Evolutionary conservation across 1,140 invertebrate genomes (phyloP).

Genomic region (Tigriopus japonicus): DNA sequence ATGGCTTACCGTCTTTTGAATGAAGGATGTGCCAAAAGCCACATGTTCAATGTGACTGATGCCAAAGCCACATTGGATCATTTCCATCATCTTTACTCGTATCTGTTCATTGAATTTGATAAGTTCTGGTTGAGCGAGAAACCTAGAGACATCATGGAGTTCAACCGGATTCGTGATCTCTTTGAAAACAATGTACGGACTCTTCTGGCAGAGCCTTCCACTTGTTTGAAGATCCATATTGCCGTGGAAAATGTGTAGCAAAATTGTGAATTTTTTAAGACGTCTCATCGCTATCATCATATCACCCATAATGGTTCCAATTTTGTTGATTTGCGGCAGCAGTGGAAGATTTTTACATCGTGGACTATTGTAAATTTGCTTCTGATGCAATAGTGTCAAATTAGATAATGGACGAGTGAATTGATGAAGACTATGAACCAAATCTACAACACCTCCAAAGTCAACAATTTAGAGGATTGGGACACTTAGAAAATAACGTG

Average conservation of each 20-base stretch:
- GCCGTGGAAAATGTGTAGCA: slow-evolving; percentile 33
- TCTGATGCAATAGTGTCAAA: too few species aligned
- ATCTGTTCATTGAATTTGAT: slow-evolving; percentile 82
- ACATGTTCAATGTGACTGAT: slow-evolving; percentile 60
- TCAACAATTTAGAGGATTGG: too few species aligned
- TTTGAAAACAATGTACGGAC: slow-evolving; percentile 53
- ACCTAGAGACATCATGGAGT: slow-evolving; percentile 85
- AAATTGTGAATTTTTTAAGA: neutral
- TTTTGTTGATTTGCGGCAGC: too few species aligned
- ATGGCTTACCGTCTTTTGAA: slow-evolving; percentile 63
- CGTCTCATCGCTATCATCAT: too few species aligned
- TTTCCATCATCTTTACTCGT: slow-evolving; percentile 87
- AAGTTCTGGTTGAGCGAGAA: slow-evolving; percentile 77
- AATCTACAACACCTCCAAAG: too few species aligned
- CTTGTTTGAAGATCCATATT: slow-evolving; percentile 50
- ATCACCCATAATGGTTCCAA: too few species aligned
- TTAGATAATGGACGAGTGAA: too few species aligned
- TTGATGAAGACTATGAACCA: too few species aligned
- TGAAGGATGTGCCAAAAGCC: slow-evolving; percentile 62
- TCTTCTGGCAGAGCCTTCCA: slow-evolving; percentile 38
- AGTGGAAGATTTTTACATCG: too few species aligned
- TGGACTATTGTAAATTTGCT: too few species aligned
- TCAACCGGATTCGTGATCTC: slow-evolving; percentile 58
- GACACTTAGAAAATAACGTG: too few species aligned
- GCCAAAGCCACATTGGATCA: slow-evolving; percentile 41